Conservation (phyloP, 2,113 vertebrate species). For the Charina bottae region DNA sequence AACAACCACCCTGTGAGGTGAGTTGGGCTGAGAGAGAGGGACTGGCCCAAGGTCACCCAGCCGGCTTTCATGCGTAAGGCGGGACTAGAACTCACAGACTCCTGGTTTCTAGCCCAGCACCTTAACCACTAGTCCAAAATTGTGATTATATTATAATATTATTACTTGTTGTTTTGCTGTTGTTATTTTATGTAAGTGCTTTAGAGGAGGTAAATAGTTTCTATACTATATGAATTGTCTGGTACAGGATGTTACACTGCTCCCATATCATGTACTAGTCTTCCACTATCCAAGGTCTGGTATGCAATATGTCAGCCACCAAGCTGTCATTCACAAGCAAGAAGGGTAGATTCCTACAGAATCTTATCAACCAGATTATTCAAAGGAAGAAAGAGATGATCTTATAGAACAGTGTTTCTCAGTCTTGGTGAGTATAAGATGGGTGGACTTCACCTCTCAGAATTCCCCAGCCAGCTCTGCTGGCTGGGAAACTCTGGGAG, state of each 20-base stretch:
- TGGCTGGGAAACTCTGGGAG: too few species aligned
- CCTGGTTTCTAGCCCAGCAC: too few species aligned
- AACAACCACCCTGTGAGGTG: too few species aligned
- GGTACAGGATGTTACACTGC: background rate
- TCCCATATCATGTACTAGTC: background rate
- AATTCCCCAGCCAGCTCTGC: too few species aligned
- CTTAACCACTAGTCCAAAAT: too few species aligned
- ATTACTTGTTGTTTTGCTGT: background rate
- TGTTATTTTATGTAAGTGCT: background rate
- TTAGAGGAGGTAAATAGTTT: background rate
- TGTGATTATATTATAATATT: background rate
- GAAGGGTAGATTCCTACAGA: background rate
- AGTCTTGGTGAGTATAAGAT: too few species aligned
- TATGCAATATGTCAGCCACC: background rate
- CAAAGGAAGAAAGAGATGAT: background rate
- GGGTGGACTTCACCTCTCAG: too few species aligned
- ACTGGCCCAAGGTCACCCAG: too few species aligned
- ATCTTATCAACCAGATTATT: background rate
- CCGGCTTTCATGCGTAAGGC: too few species aligned
- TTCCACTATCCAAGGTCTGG: background rate
- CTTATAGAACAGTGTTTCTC: too few species aligned
- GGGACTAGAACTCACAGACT: too few species aligned
- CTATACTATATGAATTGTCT: background rate
- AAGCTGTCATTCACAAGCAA: background rate
- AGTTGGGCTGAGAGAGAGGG: too few species aligned